phyloP scores from a whole-genome alignment of 2,888 invertebrate species.

The Trissonchulus latispiculum region DNA sequence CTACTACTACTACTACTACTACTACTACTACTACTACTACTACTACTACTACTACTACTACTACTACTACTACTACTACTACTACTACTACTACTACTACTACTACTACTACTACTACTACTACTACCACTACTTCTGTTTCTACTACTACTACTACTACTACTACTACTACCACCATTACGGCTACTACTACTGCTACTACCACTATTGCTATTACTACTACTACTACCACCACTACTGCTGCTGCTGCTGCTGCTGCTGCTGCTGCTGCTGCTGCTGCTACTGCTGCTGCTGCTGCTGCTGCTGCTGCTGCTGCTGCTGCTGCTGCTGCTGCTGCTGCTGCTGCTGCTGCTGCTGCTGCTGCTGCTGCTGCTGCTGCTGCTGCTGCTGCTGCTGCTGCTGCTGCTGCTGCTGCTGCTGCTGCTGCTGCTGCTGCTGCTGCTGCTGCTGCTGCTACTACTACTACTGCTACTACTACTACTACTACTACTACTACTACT shows the following conservation, averaged over 20 bases:
- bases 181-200: no score
- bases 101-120: slow-evolving; percentile 16
- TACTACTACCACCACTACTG: slow-evolving; percentile 16
- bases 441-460: slow-evolving; percentile 10
- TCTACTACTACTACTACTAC: slow-evolving; percentile 19
- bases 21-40: no score
- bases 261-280: slow-evolving; percentile 16
- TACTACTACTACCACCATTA: no score
- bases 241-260: slow-evolving; percentile 14
- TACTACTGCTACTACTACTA: slow-evolving; percentile 15
- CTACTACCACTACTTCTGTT: slow-evolving; percentile 6
- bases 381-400: background rate
- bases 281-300: slow-evolving; percentile 14
- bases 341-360: slow-evolving; percentile 3
- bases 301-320: slow-evolving; percentile 6
- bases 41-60: no score
- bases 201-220: slow-evolving; percentile 15
- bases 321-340: slow-evolving; percentile 12
- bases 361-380: slow-evolving; percentile 9
- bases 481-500: slow-evolving; percentile 15
- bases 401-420: slow-evolving; percentile 7
- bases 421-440: slow-evolving; percentile 3
- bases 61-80: background rate
- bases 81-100: slow-evolving; percentile 11
- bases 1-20: no score